Conservation (phyloP, 2,888 invertebrate genomes). For the Lithophane ornitopus region DNA sequence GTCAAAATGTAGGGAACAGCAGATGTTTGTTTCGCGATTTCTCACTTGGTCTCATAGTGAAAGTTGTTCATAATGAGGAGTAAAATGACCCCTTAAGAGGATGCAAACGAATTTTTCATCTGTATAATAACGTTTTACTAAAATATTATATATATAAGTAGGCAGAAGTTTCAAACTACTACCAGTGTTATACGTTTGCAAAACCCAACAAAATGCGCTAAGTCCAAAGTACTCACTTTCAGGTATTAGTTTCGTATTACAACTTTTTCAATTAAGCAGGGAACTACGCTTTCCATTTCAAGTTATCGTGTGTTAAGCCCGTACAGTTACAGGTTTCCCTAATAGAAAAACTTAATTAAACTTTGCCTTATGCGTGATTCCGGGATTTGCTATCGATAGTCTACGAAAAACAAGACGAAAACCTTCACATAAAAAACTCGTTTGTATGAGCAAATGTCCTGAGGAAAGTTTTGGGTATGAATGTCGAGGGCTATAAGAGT, state of each 20-base stretch:
- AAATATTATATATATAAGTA: background rate
- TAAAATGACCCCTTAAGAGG: no score
- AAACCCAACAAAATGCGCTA: background rate
- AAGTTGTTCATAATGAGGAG: no score
- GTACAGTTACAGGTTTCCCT: background rate
- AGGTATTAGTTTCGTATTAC: background rate
- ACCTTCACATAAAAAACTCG: no score
- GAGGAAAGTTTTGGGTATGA: no score
- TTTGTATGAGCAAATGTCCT: no score
- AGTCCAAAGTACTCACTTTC: background rate
- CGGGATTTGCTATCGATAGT: no score
- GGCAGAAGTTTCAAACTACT: background rate
- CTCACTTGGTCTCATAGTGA: no score
- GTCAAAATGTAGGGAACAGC: no score
- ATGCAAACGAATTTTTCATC: no score
- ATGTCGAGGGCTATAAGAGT: no score
- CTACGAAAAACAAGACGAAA: background rate
- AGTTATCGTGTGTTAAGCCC: background rate
- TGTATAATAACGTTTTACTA: no score
- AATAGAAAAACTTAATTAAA: slow-evolving; percentile 9
- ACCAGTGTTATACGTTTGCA: background rate
- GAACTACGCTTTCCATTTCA: slow-evolving; percentile 10
- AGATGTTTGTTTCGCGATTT: no score
- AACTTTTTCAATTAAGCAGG: slow-evolving; percentile 30
- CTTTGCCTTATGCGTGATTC: background rate